phyloP scores from a whole-genome alignment of 2,113 vertebrate species.

The Tamias sibiricus region DNA sequence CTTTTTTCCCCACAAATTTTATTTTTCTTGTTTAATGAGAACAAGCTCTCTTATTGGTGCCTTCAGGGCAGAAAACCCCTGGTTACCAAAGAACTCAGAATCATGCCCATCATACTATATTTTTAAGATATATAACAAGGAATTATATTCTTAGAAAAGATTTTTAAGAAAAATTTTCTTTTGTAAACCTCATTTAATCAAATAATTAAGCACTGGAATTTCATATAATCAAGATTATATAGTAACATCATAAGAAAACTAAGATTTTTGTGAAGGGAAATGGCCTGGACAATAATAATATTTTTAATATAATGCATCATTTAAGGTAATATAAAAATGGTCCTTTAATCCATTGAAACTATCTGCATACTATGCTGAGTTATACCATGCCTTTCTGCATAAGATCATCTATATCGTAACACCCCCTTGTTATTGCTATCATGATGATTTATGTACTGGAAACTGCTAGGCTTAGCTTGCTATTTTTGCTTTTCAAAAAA shows the following conservation, averaged over 20 bases:
- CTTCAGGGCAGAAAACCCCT: neutral
- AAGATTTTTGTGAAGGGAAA: slow-evolving; percentile 51
- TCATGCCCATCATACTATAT: neutral
- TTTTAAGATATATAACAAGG: neutral
- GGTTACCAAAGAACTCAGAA: neutral
- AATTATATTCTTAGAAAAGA: neutral
- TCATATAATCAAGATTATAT: slow-evolving; percentile 55
- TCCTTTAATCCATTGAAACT: slow-evolving; percentile 22
- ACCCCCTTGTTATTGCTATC: slow-evolving; percentile 36
- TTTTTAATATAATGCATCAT: slow-evolving; percentile 58
- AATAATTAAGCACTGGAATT: neutral
- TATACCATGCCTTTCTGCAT: neutral
- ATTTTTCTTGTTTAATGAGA: neutral
- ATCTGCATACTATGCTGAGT: neutral
- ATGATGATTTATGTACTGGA: slow-evolving; percentile 68
- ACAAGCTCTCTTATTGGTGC: neutral
- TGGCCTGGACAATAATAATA: slow-evolving; percentile 53
- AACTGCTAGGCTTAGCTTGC: slow-evolving; percentile 30
- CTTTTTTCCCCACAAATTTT: neutral
- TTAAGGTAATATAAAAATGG: slow-evolving; percentile 62
- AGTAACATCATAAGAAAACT: neutral
- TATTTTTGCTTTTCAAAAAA: slow-evolving; percentile 61
- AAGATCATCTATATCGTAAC: neutral
- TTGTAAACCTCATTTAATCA: slow-evolving; percentile 27
- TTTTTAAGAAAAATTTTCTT: slow-evolving; percentile 6